These are phyloP conservation scores for Sphaeridia pumilis DNA, from an alignment of 2,888 invertebrate species.

Conservation along the genomic window DNA sequence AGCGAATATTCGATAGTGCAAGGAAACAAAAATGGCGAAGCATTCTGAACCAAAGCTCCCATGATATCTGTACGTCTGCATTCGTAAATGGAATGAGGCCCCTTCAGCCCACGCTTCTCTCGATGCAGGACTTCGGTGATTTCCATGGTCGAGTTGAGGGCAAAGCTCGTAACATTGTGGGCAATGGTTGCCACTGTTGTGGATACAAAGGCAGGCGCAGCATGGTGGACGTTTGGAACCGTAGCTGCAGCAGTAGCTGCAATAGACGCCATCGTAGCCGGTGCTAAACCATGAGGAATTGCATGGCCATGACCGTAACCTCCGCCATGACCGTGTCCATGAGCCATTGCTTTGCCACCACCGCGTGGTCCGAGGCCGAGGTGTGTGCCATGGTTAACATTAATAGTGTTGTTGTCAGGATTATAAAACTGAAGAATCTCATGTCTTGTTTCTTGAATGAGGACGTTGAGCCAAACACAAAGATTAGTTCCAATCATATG, in stretches of 20 bases:
- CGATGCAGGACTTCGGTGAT: constrained; percentile 16
- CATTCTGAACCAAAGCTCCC: constrained; percentile 48
- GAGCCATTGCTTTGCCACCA: no score
- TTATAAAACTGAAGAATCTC: constrained; percentile 84
- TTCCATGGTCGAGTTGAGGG: not conserved
- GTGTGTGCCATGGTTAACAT: constrained; percentile 19
- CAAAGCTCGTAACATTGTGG: constrained; percentile 4
- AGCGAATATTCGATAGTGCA: constrained; percentile 84
- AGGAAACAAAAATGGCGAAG: constrained; percentile 75
- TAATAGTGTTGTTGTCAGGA: constrained; percentile 47
- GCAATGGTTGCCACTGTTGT: not conserved
- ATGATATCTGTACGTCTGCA: constrained; percentile 35
- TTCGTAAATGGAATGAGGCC: constrained; percentile 37
- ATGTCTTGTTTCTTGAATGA: constrained; percentile 90
- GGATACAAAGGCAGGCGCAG: not conserved
- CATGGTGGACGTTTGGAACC: not conserved
- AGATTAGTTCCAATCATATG: constrained; percentile 97
- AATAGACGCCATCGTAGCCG: not conserved
- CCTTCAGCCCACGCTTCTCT: constrained; percentile 27
- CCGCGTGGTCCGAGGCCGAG: constrained; percentile 5
- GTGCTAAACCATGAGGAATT: not conserved
- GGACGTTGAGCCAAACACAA: constrained; percentile 90
- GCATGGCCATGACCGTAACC: constrained; percentile 12
- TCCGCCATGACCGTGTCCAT: constrained; percentile 2
- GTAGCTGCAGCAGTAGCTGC: not conserved